Evolutionary conservation across 2,888 invertebrate genomes (phyloP), one percentile per base, ranked within the genome.

Genomic region (Brachyptera risi): DNA sequence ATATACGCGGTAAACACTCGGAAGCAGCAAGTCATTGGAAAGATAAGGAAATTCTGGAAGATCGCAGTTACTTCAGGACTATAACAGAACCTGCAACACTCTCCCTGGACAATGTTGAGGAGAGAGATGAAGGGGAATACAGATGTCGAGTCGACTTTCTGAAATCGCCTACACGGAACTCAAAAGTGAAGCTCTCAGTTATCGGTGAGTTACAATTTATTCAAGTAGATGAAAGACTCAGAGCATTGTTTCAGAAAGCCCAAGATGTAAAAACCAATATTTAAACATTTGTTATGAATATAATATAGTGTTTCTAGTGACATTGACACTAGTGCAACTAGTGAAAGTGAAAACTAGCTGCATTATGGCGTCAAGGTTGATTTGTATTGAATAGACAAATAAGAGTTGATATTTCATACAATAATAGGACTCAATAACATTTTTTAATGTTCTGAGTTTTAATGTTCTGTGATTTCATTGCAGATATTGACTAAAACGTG

Each of bases 11-110:
- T 5, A 65, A 61, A 42, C 63, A 65, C 60, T 58, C 64, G 15
- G 67, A 67, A 42, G 51, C 56, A n/a, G 65, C 65, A 47, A 65
- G 65, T 2, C 67, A 67, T 56, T 67, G 67, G 67, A 65, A 64
- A 38, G 65, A 65, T 49, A 62, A 65, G 51, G 65, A 65, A 24
- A 51, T 67, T n/a, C 56, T 67, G 61, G 65, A 63, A 21, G 65
- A 65, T 21, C 60, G 67, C 9, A 65, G 63, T 3, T 67, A 65
- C 56, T 67, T 67, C 63, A 63, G 65, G 54, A 65, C 65, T 26
- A 65, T 65, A 57, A 67, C 65, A 3, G 65, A 65, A 47, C 67
- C 67, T 3, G 65, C 67, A 21, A 67, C 67, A 1, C 60, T 65
- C 17, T 64, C 65, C 31, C 58, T 67, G n/a, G 65, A 65, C 61